These are phyloP conservation scores for Syngnathus typhle DNA, from an alignment of 2,113 vertebrate genomes.

Conservation along the genomic window DNA sequence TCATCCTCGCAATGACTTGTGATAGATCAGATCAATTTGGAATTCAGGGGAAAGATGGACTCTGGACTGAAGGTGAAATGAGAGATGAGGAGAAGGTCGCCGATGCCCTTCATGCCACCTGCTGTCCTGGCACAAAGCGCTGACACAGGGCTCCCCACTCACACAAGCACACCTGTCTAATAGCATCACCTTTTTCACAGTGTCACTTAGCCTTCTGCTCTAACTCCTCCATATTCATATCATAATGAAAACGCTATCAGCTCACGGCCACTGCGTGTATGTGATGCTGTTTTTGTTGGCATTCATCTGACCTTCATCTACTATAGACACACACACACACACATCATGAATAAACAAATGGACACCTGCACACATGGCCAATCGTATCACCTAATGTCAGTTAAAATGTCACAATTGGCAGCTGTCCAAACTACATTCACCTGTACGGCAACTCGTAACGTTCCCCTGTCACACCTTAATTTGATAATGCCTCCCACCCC, in stretches of 20 bases:
- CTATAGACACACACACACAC: slow-evolving; percentile 5
- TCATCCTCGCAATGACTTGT: slow-evolving; percentile 41
- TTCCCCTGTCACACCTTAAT: slow-evolving; percentile 52
- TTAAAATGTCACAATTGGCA: slow-evolving; percentile 68
- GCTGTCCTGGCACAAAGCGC: slow-evolving; percentile 63
- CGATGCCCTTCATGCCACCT: slow-evolving; percentile 63
- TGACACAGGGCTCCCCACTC: slow-evolving; percentile 49
- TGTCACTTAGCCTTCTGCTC: slow-evolving; percentile 66
- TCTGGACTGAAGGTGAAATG: slow-evolving; percentile 31
- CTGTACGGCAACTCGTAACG: slow-evolving; percentile 50
- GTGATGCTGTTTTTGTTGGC: slow-evolving; percentile 27
- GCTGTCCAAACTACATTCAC: slow-evolving; percentile 63
- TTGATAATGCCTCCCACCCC: slow-evolving; percentile 12
- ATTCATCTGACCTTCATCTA: slow-evolving; percentile 58
- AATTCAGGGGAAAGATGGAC: slow-evolving; percentile 36
- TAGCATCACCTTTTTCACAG: slow-evolving; percentile 63
- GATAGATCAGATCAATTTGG: slow-evolving; percentile 37
- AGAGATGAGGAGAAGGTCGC: slow-evolving; percentile 60
- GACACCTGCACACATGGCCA: slow-evolving; percentile 25
- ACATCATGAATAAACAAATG: slow-evolving; percentile 47
- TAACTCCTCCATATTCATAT: slow-evolving; percentile 68
- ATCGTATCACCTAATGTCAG: slow-evolving; percentile 47
- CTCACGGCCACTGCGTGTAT: slow-evolving; percentile 33
- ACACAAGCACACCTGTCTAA: slow-evolving; percentile 57
- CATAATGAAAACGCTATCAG: slow-evolving; percentile 40